Evolutionary conservation across 1,140 invertebrate species (phyloP), one percentile per base, ranked within the genome.

Genomic region (Paramacrobiotus metropolitanus): DNA sequence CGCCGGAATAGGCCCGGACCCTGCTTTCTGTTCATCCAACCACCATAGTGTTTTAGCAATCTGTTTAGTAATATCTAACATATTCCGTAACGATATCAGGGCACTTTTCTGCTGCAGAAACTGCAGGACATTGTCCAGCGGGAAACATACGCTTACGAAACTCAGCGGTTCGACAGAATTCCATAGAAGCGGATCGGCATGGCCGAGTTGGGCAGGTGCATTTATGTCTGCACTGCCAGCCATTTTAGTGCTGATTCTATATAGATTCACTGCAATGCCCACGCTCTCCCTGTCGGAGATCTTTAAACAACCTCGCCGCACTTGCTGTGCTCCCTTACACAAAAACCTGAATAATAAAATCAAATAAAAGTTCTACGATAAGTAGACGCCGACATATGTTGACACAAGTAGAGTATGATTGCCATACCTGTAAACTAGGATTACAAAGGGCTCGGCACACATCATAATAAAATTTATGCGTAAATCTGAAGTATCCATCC

Each of bases 381-480:
- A n/a, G n/a, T n/a, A n/a, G n/a, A n/a, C n/a, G n/a, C n/a, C n/a
- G n/a, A n/a, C n/a, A n/a, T n/a, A n/a, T n/a, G n/a, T n/a, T n/a
- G 69, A 67, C 77, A 78, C 48, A 20, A 55, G 15, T 20, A 55
- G 24, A 24, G 24, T 9, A 55, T 20, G 28, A 24, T 24, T 4
- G 4, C 15, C 24, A 55, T 20, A 24, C 4, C 48, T 20, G 15
- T 9, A 9, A 24, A 20, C 15, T 20, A 20, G 86, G 86, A 1
- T 85, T 85, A 60, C 76, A 71, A 44, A 86, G 76, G 65, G 86
- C 81, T 69, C 80, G 80, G 69, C 86, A 91, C 45, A 91, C 73
- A 75, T 90, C 86, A 68, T 87, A 87, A 29, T 82, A 89, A 86
- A 87, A 91, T 73, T 86, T 89, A 28, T 82, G 79, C 62, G 82